Evolutionary conservation across 1,140 invertebrate genomes (phyloP).

Genomic region (Colletes latitarsis): DNA sequence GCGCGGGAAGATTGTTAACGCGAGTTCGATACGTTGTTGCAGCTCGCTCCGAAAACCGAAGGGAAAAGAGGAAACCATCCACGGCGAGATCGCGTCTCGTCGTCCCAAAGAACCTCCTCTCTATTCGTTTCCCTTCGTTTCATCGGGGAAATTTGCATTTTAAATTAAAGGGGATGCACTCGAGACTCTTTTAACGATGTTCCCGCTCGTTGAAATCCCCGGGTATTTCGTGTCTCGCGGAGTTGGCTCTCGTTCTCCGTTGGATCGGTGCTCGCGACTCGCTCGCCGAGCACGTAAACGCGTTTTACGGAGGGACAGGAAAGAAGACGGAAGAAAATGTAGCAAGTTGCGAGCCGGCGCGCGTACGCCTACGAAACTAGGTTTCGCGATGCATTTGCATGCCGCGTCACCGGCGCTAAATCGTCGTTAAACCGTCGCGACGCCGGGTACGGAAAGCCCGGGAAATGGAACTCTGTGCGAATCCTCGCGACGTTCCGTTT

Average conservation of each 20-base stretch:
- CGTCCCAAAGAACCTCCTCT: background rate
- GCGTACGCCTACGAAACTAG: background rate
- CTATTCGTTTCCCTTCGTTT: background rate
- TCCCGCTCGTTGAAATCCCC: background rate
- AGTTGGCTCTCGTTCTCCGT: background rate
- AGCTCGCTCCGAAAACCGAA: background rate
- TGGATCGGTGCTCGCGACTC: background rate
- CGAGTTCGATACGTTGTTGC: constrained; percentile 13
- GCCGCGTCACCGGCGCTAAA: background rate
- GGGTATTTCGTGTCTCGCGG: background rate
- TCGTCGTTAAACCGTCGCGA: background rate
- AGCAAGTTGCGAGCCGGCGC: background rate
- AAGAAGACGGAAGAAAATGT: background rate
- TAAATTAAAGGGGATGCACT: constrained; percentile 35
- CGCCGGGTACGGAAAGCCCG: too few species aligned
- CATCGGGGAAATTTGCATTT: constrained; percentile 39
- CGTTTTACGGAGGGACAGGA: background rate
- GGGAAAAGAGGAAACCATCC: background rate
- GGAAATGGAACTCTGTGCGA: background rate
- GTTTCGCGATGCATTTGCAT: background rate
- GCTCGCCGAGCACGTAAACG: constrained; percentile 9
- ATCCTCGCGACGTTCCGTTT: too few species aligned
- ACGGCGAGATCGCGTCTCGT: background rate
- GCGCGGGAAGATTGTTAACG: background rate
- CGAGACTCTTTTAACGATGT: constrained; percentile 18